Conservation (phyloP, 2,113 vertebrate species). For the Tor tambroides region DNA sequence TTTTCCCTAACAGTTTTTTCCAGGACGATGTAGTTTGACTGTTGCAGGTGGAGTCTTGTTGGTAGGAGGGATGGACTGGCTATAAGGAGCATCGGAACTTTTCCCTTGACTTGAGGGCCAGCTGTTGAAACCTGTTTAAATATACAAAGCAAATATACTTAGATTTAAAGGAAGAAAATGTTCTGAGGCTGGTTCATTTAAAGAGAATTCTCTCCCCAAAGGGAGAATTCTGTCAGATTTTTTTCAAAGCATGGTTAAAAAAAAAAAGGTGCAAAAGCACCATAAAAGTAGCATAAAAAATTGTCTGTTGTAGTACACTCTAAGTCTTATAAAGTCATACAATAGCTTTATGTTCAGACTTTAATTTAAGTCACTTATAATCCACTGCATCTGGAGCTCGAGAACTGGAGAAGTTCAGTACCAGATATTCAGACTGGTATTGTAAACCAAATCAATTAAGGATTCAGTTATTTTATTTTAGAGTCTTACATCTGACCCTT, state of each 20-base stretch:
- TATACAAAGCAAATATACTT: conserved; percentile 22
- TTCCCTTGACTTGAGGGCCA: conserved; percentile 10
- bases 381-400: not conserved
- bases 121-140: conserved; percentile 26
- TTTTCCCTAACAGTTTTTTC: not conserved
- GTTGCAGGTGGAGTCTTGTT: conserved; percentile 4
- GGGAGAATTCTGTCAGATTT: not conserved
- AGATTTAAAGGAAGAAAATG: not conserved
- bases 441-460: not conserved
- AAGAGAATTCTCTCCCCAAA: not conserved
- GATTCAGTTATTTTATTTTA: not conserved
- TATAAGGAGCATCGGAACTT: not conserved
- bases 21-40: not conserved
- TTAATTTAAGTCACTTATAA: not conserved
- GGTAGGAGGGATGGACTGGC: not conserved
- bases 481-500: not conserved
- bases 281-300: not conserved
- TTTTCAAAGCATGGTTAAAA: too few relatives aligned
- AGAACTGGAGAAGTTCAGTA: not conserved
- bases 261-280: not conserved
- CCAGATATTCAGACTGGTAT: not conserved
- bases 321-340: not conserved
- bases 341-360: not conserved
- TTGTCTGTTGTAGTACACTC: not conserved
- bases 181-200: not conserved